A percentile compares a stretch with the other conserved stretches of the same genome.
Evolutionary conservation across 2,888 invertebrate species (phyloP).

Genomic region (Leptopilina myrica): DNA sequence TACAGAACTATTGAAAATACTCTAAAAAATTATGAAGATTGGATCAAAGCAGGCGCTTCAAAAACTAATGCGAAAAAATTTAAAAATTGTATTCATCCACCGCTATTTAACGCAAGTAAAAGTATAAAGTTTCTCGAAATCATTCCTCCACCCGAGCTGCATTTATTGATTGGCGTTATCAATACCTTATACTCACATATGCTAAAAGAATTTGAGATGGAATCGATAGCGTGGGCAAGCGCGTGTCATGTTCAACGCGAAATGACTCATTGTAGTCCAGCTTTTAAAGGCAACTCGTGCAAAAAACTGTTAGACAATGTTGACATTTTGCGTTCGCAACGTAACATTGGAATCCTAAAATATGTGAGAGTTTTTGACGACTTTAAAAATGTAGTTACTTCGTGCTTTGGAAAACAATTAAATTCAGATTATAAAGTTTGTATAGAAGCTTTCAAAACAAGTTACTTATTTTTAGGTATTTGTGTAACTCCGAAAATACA

Average conservation of each 20-base stretch:
- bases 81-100: conserved; percentile 13
- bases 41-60: too few species aligned
- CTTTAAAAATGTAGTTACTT: too few species aligned
- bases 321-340: too few species aligned
- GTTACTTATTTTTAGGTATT: conserved; percentile 10
- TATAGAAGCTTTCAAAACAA: conserved; percentile 27
- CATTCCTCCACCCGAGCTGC: conserved; percentile 33
- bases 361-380: too few species aligned
- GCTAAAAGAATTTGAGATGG: conserved; percentile 30
- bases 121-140: conserved; percentile 26
- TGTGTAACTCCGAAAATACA: conserved; percentile 29
- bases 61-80: conserved; percentile 3
- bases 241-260: conserved; percentile 30
- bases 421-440: too few species aligned
- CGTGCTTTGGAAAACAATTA: too few species aligned
- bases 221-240: conserved; percentile 20
- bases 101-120: not conserved
- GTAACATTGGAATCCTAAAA: too few species aligned
- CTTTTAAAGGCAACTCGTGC: conserved; percentile 42
- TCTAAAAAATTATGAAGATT: conserved; percentile 11
- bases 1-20: conserved; percentile 27
- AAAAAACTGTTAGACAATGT: conserved; percentile 38
- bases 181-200: conserved; percentile 28
- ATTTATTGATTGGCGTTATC: conserved; percentile 30
- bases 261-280: conserved; percentile 21